Evolutionary conservation across 2,113 vertebrate species (phyloP), one percentile per base, ranked within the genome.

Genomic region (Grallaria varia): DNA sequence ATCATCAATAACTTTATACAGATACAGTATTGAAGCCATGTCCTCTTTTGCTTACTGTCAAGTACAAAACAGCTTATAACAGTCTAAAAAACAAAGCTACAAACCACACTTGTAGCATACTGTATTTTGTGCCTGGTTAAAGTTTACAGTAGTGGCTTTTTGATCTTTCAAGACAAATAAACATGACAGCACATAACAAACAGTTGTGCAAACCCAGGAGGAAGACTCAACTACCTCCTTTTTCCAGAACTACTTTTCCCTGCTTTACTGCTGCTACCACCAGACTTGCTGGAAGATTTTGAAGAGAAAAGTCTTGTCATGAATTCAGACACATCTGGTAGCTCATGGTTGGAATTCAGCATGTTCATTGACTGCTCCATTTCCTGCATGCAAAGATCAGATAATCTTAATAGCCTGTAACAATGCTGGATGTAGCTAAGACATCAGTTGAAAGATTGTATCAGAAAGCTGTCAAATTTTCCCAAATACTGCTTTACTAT

Each of bases 331-430:
- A 99, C 99, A 91, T 99, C 99, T 42, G 99, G 99, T 53, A 99
- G 98, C 91, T 99, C 99, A 2, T 99, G 99, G 98, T 99, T 99
- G 90, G 99, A 99, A 97, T 99, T 99, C 97, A 99, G 96, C 99
- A 99, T 99, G 97, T 99, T 99, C 99, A 99, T 99, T 67, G 99
- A 99, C 96, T 99, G 99, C 86, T 99, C 99, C 98, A 99, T 99
- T 98, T 99, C 99, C 99, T 99, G 97, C 73, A 93, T 12, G 64
- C 18, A 95, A 87, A 95, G 35, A 96, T 47, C 30, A 91, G 68
- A 93, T 50, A 71, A 78, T 13, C 12, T 88, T 78, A 96, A 76
- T 23, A 96, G n/a, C 6, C 35, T 4, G 7, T 69, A 75, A 89
- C 28, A 81, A 40, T 56, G 64, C 15, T 47, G 50, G 12, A 13